Base-by-base conservation (phyloP, 1,140 invertebrate genomes). In the Trinorchestia longiramus region DNA sequence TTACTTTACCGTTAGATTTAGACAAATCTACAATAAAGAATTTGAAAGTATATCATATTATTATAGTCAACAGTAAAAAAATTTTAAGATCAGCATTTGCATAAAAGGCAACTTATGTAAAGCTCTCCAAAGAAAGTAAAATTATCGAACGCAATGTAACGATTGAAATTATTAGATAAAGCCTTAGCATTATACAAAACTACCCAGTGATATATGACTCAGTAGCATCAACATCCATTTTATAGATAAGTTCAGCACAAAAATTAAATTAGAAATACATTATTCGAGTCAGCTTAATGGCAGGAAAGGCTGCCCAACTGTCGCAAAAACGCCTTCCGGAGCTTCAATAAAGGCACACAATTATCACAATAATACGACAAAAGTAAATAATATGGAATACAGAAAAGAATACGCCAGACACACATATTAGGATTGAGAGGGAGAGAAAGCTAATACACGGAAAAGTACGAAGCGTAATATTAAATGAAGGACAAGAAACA, bases 261-360 rank as follows among this genome's bases (percentile, higher is more conserved):
- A 77, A 77, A 77, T 77, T 23, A 77, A 77, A 77, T 77, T 77
- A 77, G 15, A 77, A 77, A 77, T 77, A 77, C 62, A 77, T 77
- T 15, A 77, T 77, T 77, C 62, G 62, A 19, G 62, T 36, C 62
- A 3, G 62, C 62, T 23, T 28, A 3, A 77, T 28, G 28, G 62
- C 28, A 11, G 36, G 19, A n/a, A n/a, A n/a, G n/a, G n/a, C n/a
- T n/a, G n/a, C n/a, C n/a, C n/a, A n/a, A n/a, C n/a, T n/a, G n/a
- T n/a, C n/a, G n/a, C n/a, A n/a, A n/a, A n/a, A n/a, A n/a, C n/a
- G n/a, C n/a, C n/a, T n/a, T n/a, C n/a, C n/a, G n/a, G n/a, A n/a
- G n/a, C 62, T 77, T 77, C 62, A 77, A 77, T 77, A 77, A 77
- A 77, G 62, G 62, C 62, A 77, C 62, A 77, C 62, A 77, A 77